These are phyloP conservation scores for Magallana nippona DNA, from an alignment of 2,888 invertebrate species.

Conservation along the genomic window DNA sequence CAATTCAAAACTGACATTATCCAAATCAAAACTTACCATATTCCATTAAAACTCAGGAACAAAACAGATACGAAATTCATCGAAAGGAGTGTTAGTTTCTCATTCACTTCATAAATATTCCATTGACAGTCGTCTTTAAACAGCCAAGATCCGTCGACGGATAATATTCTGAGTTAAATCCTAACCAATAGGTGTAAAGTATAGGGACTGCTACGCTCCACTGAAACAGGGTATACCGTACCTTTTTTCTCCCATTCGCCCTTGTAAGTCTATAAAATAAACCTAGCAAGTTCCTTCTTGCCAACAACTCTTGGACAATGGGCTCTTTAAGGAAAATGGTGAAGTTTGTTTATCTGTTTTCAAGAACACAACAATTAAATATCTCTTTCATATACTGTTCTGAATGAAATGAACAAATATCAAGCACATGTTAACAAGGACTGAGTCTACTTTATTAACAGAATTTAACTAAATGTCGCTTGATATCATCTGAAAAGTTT, in stretches of 20 bases:
- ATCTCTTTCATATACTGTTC: background rate
- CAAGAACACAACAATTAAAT: background rate
- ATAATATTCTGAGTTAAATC: conserved; percentile 15
- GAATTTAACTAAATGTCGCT: no score
- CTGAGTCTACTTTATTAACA: background rate
- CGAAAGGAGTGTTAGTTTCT: background rate
- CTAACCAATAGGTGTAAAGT: conserved; percentile 16
- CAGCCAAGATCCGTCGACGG: conserved; percentile 9
- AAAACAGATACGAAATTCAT: background rate
- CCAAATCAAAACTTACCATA: conserved; percentile 14
- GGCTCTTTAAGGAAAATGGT: background rate
- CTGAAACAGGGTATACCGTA: background rate
- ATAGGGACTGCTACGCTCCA: background rate
- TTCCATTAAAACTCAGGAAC: background rate
- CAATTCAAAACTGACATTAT: background rate
- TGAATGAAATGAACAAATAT: background rate
- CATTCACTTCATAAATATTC: conserved; percentile 33
- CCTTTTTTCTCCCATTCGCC: background rate
- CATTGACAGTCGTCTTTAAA: conserved; percentile 27
- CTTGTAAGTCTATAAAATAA: background rate
- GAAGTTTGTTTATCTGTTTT: background rate
- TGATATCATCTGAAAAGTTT: no score
- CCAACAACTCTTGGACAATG: background rate
- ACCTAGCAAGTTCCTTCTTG: conserved; percentile 23
- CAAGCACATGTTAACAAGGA: background rate